Percentiles rank a stretch among this genome's conserved stretches.
Conservation (phyloP, 2,797 vertebrate genomes). For the Rhodeus uyekii region DNA sequence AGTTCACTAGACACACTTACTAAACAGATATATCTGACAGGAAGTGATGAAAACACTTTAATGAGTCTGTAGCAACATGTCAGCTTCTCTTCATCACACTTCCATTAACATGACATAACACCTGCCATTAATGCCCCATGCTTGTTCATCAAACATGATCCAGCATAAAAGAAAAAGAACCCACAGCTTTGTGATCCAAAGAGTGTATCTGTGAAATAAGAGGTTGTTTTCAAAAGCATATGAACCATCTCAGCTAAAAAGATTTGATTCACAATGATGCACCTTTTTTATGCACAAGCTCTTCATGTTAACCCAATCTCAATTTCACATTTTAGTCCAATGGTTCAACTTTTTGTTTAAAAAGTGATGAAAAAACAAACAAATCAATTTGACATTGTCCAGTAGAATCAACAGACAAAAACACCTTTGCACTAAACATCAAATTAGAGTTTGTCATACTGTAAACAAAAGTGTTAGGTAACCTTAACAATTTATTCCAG, state of each 20-base stretch:
- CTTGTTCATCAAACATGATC: background rate
- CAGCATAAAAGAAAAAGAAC: conserved; percentile 4
- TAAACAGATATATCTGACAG: conserved; percentile 25
- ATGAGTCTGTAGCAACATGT: conserved; percentile 13
- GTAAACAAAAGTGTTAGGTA: background rate
- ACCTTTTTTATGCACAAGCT: background rate
- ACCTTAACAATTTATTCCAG: background rate
- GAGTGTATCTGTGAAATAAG: background rate
- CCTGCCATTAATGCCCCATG: conserved; percentile 6
- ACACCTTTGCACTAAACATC: background rate
- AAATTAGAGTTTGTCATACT: background rate
- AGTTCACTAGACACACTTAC: no score
- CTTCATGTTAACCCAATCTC: background rate
- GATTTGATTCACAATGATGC: conserved; percentile 30
- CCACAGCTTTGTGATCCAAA: background rate
- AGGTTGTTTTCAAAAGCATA: background rate
- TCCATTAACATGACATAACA: conserved; percentile 22
- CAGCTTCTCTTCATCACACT: conserved; percentile 32
- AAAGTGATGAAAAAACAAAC: background rate
- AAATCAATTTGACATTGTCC: background rate
- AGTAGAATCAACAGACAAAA: background rate
- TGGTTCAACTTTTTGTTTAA: background rate
- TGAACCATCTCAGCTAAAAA: background rate
- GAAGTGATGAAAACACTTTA: conserved; percentile 14
- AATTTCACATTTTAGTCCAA: background rate